phyloP scores from a whole-genome alignment of 2,888 invertebrate species.

The Lutraria lutraria region DNA sequence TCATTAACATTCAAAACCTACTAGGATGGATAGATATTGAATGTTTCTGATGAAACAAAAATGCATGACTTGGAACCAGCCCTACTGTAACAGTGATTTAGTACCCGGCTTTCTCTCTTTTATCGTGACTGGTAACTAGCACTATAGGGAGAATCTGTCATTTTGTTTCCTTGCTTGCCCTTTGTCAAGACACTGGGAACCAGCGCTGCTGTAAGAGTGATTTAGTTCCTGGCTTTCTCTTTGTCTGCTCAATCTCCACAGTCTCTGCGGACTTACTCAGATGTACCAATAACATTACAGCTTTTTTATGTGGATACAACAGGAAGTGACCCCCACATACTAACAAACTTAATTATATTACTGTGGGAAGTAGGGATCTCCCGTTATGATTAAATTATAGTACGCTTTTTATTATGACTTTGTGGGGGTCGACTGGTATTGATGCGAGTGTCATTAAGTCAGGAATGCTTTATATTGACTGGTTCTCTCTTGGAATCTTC shows the following conservation, averaged over 20 bases:
- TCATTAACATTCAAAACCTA: not conserved
- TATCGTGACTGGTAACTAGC: too few relatives aligned
- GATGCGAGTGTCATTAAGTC: not conserved
- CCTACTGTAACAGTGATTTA: not conserved
- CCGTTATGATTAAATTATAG: not conserved
- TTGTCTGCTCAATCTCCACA: not conserved
- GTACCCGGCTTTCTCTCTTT: not conserved
- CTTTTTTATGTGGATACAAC: not conserved
- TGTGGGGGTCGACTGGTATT: not conserved
- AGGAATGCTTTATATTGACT: not conserved
- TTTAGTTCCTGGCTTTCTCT: not conserved
- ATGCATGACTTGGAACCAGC: not conserved
- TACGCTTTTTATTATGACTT: not conserved
- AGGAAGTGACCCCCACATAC: not conserved
- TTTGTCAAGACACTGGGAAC: not conserved
- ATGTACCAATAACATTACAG: conserved; percentile 3
- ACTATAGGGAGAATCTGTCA: too few relatives aligned
- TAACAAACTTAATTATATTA: not conserved
- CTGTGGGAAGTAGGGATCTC: not conserved
- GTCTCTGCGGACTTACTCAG: not conserved
- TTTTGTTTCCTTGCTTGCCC: too few relatives aligned
- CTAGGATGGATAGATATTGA: not conserved
- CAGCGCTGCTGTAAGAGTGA: not conserved
- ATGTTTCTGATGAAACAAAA: not conserved
- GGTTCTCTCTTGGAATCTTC: not conserved